Evolutionary conservation across 2,888 invertebrate genomes (phyloP).

Genomic region (Panorpa germanica): DNA sequence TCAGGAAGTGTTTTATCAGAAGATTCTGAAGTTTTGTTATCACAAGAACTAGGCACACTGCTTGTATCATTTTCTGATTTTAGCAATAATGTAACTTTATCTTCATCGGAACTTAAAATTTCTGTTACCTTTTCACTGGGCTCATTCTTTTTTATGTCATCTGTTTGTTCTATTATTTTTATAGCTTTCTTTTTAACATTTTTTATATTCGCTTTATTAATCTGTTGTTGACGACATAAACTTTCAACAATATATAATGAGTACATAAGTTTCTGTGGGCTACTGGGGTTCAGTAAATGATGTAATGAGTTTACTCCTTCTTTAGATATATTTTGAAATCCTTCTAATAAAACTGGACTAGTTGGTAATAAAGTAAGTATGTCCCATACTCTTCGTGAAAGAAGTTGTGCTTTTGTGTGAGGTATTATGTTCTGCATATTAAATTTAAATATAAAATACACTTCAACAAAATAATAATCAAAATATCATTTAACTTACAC

Average conservation of each 20-base stretch:
- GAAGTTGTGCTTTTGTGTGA: slow-evolving; percentile 72
- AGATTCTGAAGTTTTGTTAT: too few relatives aligned
- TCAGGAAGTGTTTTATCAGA: too few relatives aligned
- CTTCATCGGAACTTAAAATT: slow-evolving; percentile 2
- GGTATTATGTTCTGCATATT: slow-evolving; percentile 41
- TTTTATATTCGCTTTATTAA: slow-evolving; percentile 1
- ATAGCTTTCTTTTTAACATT: slow-evolving; percentile 7
- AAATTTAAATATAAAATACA: slow-evolving; percentile 1
- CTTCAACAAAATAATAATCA: slow-evolving; percentile 5
- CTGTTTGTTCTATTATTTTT: slow-evolving; percentile 9
- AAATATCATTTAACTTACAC: slow-evolving; percentile 25
- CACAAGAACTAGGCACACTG: too few relatives aligned
- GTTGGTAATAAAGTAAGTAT: slow-evolving; percentile 82
- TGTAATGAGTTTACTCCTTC: too few relatives aligned
- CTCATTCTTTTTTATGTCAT: slow-evolving; percentile 11
- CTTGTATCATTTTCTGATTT: slow-evolving; percentile 2
- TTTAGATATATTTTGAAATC: slow-evolving; percentile 62
- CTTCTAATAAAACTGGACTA: slow-evolving; percentile 66
- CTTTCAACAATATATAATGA: slow-evolving; percentile 81
- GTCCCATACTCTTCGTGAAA: slow-evolving; percentile 89
- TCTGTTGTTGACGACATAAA: slow-evolving; percentile 23
- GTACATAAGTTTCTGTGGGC: slow-evolving; percentile 90
- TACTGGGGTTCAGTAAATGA: slow-evolving; percentile 67
- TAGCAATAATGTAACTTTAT: background rate
- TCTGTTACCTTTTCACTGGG: slow-evolving; percentile 5